Evolutionary conservation across 1,140 invertebrate species (phyloP).

Genomic region (Riptortus pedestris): DNA sequence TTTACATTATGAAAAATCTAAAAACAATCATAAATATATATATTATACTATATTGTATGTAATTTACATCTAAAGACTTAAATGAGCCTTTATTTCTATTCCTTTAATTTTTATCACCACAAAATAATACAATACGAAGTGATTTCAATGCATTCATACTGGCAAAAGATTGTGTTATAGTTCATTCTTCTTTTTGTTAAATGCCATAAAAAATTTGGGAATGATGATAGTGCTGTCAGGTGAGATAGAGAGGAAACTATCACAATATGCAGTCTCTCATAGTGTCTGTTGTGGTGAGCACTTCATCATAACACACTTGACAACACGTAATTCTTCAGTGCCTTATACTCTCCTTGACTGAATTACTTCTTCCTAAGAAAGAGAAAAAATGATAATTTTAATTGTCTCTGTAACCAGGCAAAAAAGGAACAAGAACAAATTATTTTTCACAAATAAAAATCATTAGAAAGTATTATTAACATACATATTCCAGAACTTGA

Average conservation of each 20-base stretch:
- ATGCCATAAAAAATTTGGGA: no score
- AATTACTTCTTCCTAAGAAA: slow-evolving; percentile 18
- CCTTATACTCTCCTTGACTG: slow-evolving; percentile 16
- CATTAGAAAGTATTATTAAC: no score
- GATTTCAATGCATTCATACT: slow-evolving; percentile 1
- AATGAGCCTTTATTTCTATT: slow-evolving; percentile 10
- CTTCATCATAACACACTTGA: background rate
- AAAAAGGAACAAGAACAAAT: no score
- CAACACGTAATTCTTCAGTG: slow-evolving; percentile 9
- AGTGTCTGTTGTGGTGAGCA: background rate
- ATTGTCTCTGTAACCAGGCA: no score
- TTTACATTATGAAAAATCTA: slow-evolving; percentile 4
- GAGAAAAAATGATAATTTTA: background rate
- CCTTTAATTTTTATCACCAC: slow-evolving; percentile 1
- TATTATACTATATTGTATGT: background rate
- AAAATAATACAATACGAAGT: background rate
- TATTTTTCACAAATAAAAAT: no score
- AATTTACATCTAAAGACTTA: background rate
- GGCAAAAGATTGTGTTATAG: background rate
- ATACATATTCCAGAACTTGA: no score
- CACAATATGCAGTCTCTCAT: slow-evolving; percentile 11
- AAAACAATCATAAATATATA: slow-evolving; percentile 12
- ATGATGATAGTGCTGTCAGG: background rate
- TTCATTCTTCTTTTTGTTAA: background rate
- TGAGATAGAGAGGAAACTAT: slow-evolving; percentile 1